phyloP scores from a whole-genome alignment of 2,797 vertebrate genomes.

The Gadopsis bispinosus region DNA sequence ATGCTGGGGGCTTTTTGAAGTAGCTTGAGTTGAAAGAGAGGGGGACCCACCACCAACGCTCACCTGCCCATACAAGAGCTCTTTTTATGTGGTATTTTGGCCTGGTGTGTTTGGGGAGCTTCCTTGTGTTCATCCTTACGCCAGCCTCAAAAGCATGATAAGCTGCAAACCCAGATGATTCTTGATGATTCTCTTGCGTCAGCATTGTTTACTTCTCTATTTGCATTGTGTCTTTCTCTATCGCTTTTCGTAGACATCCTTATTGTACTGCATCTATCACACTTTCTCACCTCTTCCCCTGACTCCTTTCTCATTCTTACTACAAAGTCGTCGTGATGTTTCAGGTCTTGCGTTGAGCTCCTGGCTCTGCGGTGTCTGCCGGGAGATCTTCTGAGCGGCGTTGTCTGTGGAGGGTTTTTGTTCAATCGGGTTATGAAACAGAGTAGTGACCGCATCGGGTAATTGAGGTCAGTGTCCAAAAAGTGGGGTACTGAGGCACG shows the following conservation, averaged over 20 bases:
- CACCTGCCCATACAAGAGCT: conserved; percentile 77
- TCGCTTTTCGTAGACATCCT: conserved; percentile 3
- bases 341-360: conserved; percentile 48
- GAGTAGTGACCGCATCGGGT: conserved; percentile 54
- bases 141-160: conserved; percentile 47
- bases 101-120: conserved; percentile 33
- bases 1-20: conserved; percentile 82
- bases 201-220: conserved; percentile 20
- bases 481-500: conserved; percentile 45
- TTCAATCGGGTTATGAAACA: conserved; percentile 61
- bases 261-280: conserved; percentile 8
- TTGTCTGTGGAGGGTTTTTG: conserved; percentile 33
- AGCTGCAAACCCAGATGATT: conserved; percentile 47
- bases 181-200: conserved; percentile 44
- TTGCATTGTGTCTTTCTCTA: not conserved
- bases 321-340: conserved; percentile 61
- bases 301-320: conserved; percentile 28
- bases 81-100: conserved; percentile 83
- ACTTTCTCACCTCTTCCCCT: conserved; percentile 23
- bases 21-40: conserved; percentile 78
- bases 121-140: conserved; percentile 32
- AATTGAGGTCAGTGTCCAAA: conserved; percentile 67
- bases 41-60: conserved; percentile 63
- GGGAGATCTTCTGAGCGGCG: conserved; percentile 7
- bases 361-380: conserved; percentile 66